Base-by-base conservation (phyloP, 2,113 vertebrate species). In the Dasyurus viverrinus region DNA sequence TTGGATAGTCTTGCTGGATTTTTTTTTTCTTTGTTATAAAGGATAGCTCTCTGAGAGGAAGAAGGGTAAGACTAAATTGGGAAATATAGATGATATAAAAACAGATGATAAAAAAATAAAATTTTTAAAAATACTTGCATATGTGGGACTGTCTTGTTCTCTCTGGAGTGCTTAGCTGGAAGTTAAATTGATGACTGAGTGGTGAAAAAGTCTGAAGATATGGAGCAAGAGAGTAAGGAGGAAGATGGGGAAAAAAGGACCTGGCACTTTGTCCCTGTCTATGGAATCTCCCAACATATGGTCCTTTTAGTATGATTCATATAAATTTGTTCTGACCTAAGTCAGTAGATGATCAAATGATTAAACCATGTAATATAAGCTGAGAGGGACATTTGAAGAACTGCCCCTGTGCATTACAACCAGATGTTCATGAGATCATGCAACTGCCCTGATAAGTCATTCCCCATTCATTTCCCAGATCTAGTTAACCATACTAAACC, bases 381-480 rank as follows among this genome's bases (percentile, higher is more conserved):
- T 42, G 8, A n/a, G n/a, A 84, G 16, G 68, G 68, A 42, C n/a
- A 42, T 42, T 84, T 84, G 68, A 84, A 42, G n/a, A 84, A n/a
- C 36, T 76, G 30, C 16, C 48, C 55, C 3, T 50, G 19, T 24
- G 7, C 84, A 91, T 47, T 60, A 52, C 4, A 76, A 42, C 89
- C 95, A 97, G 89, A 89, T 90, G 42, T 36, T 94, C 84, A 84
- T n/a, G 46, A 57, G 25, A 5, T 47, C 36, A 30, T 54, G 48
- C 26, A 25, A 7, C 53, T 52, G 57, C 90, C 52, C 92, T 25
- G 90, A 11, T 4, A 54, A n/a, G 0, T 84, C n/a, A 55, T 25
- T 92, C 36, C 89, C 27, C 54, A 14, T 10, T 95, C 53, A 89
- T 89, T 96, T 92, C 76, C 55, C 53, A 54, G 52, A 94, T 36